Conservation (phyloP, 2,888 invertebrate genomes). For the Tryphoninae sp. region DNA sequence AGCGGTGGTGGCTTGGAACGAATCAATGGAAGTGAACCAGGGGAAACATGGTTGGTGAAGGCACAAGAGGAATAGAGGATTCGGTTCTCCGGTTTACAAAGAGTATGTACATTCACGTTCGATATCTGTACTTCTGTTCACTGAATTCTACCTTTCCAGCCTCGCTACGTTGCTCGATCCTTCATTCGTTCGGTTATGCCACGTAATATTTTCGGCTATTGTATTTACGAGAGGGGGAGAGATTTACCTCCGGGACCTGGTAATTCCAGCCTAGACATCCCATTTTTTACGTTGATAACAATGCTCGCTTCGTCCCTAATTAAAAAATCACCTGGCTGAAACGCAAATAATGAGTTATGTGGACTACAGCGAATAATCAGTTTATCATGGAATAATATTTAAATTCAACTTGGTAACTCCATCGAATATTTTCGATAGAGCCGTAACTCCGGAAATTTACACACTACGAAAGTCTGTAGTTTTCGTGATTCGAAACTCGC, state of each 20-base stretch:
- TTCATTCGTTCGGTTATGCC: slow-evolving; percentile 14
- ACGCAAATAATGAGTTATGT: background rate
- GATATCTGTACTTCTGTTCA: slow-evolving; percentile 1
- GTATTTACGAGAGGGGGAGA: background rate
- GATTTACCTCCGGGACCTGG: background rate
- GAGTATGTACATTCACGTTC: slow-evolving; percentile 8
- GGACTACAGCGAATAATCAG: background rate
- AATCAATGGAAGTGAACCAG: slow-evolving; percentile 18
- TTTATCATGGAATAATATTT: no score
- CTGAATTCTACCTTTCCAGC: background rate
- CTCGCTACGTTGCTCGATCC: background rate
- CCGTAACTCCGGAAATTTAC: no score
- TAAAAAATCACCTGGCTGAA: no score
- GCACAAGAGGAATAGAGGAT: slow-evolving; percentile 6
- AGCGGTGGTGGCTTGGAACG: background rate
- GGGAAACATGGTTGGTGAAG: slow-evolving; percentile 2
- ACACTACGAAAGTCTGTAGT: no score
- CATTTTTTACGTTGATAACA: background rate
- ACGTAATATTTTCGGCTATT: slow-evolving; percentile 21
- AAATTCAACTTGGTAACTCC: no score
- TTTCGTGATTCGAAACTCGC: no score
- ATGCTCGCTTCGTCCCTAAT: no score
- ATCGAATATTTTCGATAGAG: no score
- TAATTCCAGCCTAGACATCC: no score
- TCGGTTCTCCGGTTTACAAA: slow-evolving; percentile 9